Evolutionary conservation across 1,140 invertebrate species (phyloP).

Genomic region (Dreissena polymorpha): DNA sequence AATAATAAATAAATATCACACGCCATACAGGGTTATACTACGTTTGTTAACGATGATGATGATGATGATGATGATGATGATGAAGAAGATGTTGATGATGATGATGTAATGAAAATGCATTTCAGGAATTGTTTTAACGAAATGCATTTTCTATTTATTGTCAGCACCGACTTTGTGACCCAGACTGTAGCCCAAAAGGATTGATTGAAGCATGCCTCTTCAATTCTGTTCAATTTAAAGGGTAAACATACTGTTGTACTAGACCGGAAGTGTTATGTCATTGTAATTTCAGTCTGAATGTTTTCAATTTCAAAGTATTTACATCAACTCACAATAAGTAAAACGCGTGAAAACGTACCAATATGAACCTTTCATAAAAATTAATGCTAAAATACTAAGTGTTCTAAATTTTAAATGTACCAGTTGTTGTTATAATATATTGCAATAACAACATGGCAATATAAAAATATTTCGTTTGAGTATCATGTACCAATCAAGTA

Average conservation of each 20-base stretch:
- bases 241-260: conserved; percentile 1
- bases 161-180: conserved; percentile 53
- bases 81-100: too few relatives aligned
- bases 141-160: background rate
- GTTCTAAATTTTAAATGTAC: background rate
- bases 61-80: too few relatives aligned
- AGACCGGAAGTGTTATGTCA: background rate
- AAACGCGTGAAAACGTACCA: background rate
- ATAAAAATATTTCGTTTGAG: background rate
- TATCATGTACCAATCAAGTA: background rate
- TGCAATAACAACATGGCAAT: background rate
- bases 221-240: conserved; percentile 37
- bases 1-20: too few relatives aligned
- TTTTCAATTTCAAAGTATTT: background rate
- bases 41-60: too few relatives aligned
- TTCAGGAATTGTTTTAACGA: too few relatives aligned
- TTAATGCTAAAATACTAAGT: too few relatives aligned
- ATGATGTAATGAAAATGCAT: too few relatives aligned
- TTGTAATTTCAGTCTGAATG: background rate
- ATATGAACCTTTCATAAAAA: too few relatives aligned
- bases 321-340: background rate
- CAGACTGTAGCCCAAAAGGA: conserved; percentile 55
- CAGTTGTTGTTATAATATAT: background rate
- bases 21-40: too few relatives aligned
- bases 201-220: conserved; percentile 60